Evolutionary conservation across 2,797 vertebrate genomes (phyloP), one percentile per base, ranked within the genome.

Genomic region (Lagorchestes hirsutus): DNA sequence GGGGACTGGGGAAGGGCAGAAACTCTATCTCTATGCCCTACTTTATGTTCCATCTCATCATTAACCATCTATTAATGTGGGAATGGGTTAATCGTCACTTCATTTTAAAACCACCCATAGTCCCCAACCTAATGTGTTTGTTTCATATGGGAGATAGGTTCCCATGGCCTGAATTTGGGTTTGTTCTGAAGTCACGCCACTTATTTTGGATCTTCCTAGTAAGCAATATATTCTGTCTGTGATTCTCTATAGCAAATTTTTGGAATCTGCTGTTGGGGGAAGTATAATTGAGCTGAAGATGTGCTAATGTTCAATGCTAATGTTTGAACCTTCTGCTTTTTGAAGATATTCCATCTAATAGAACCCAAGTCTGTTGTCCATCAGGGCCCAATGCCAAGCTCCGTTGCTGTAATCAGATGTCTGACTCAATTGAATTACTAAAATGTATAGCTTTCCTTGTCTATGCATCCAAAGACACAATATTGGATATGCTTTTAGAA

Each of bases 381-480:
- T 95, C 94, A 92, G 14, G 67, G 74, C 91, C 87, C 94, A 92
- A 12, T 90, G 74, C 91, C 91, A 91, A 54, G 93, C 91, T 52
- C 91, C 46, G 96, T 97, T 95, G 95, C 96, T 96, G 91, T 91
- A 97, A 94, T 96, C 93, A 93, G 92, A 92, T 97, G 54, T 57
- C 96, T 96, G 96, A 97, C 93, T 92, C 91, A 96, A 50, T 98
- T 97, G 96, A 91, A 95, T 92, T 96, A 96, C 96, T 95, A 67
- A 97, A 98, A 92, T 95, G 93, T 96, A 96, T 96, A 93, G 87
- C n/a, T 95, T 94, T 91, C 96, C 94, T 92, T 96, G 95, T 94
- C 91, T 55, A 67, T 95, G 93, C 67, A 95, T 91, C 95, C 55
- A 90, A 93, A 54, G 93, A 96, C 90, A 93, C 55, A 54, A 90